These are phyloP conservation scores for Apodemia duryi DNA, from an alignment of 2,888 invertebrate genomes.

Conservation along the genomic window DNA sequence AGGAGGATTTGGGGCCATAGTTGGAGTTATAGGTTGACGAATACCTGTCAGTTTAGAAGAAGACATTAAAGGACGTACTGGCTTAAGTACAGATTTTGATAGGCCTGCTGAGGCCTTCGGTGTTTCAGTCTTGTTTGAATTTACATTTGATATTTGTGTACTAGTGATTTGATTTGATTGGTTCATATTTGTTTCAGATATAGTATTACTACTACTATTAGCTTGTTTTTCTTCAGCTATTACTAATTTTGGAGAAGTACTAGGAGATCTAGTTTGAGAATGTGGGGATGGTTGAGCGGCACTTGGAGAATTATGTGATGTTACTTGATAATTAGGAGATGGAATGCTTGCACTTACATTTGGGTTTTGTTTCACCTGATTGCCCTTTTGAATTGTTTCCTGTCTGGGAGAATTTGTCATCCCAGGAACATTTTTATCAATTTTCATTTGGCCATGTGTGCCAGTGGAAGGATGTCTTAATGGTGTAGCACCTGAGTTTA, in stretches of 20 bases:
- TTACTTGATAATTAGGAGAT: slow-evolving; percentile 49
- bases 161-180: slow-evolving; percentile 68
- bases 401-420: slow-evolving; percentile 43
- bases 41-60: slow-evolving; percentile 50
- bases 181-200: slow-evolving; percentile 51
- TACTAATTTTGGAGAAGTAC: slow-evolving; percentile 72
- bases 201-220: slow-evolving; percentile 40
- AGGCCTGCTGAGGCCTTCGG: slow-evolving; percentile 54
- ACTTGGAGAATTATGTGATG: slow-evolving; percentile 46
- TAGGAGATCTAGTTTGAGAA: slow-evolving; percentile 71
- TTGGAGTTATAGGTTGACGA: slow-evolving; percentile 52
- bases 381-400: slow-evolving; percentile 49
- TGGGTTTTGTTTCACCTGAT: slow-evolving; percentile 43
- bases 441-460: slow-evolving; percentile 54
- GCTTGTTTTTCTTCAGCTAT: slow-evolving; percentile 74
- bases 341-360: slow-evolving; percentile 44
- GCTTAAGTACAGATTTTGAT: slow-evolving; percentile 55
- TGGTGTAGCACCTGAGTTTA: slow-evolving; percentile 44
- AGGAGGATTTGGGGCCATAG: slow-evolving; percentile 45
- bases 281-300: slow-evolving; percentile 61
- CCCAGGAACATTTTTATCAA: slow-evolving; percentile 49
- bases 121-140: slow-evolving; percentile 49
- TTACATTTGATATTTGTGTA: slow-evolving; percentile 55
- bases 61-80: slow-evolving; percentile 49
- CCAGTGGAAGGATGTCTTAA: slow-evolving; percentile 56